Evolutionary conservation across 2,113 vertebrate species (phyloP), one percentile per base, ranked within the genome.

Genomic region (Pongo pygmaeus): DNA sequence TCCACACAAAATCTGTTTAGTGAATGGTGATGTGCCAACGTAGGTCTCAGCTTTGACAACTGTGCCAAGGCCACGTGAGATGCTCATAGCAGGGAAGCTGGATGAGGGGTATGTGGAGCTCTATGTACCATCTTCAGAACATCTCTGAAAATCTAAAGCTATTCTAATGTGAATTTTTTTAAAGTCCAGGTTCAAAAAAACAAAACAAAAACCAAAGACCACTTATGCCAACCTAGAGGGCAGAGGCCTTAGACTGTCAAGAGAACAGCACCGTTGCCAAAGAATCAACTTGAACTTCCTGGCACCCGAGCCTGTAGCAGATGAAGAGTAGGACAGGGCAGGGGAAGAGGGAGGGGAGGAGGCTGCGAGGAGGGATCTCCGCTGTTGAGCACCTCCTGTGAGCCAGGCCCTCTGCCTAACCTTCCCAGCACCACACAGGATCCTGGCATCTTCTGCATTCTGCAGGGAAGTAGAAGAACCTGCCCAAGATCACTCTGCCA

Each of bases 11-110:
- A 69, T 27, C 86, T 38, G 5, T 30, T 20, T 1, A 1, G 57
- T 1, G 22, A 17, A 35, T 3, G 27, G 50, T 17, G 7, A 25
- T 1, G 5, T 1, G 6, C 17, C 17, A 0, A 1, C 0, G 0
- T 6, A 4, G 12, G 8, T 20, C 30, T 30, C 2, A 16, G 46
- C 40, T 23, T 22, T 25, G 43, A 40, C 30, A 1, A 40, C 8
- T 0, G 5, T 27, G 6, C 80, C 1, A 0, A 0, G 11, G 43
- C 10, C 61, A 0, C 0, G 1, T 8, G 2, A 64, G 52, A 55
- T 0, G 11, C 0, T 4, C n/a, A 16, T 6, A 0, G 5, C 0
- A 4, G 70, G 89, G 20, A 57, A 27, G 18, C 40, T 0, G 12
- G 61, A 20, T 3, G 43, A 1, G 2, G 22, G 22, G 27, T 7